Evolutionary conservation across 1,140 invertebrate species (phyloP).

Genomic region (Hyles euphorbiae): DNA sequence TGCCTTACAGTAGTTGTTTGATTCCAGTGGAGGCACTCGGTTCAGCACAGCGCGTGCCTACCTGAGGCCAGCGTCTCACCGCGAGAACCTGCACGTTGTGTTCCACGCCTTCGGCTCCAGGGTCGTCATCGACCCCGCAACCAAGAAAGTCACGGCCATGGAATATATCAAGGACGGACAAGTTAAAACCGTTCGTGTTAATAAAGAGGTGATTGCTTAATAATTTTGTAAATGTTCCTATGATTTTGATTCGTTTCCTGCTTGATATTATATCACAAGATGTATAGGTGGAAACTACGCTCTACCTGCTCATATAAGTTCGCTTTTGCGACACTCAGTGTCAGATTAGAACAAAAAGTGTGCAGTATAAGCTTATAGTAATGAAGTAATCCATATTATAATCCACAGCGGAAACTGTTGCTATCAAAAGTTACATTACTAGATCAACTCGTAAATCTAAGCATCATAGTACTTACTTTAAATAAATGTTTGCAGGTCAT

Average conservation of each 20-base stretch:
- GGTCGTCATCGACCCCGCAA: conserved; percentile 67
- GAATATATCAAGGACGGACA: conserved; percentile 73
- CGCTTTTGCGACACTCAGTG: no score
- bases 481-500: conserved; percentile 75
- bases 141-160: conserved; percentile 75
- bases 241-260: no score
- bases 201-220: conserved; percentile 76
- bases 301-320: no score
- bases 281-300: no score
- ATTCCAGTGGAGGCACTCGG: conserved; percentile 78
- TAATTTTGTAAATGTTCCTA: background rate
- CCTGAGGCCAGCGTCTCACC: conserved; percentile 84
- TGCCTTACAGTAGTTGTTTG: background rate
- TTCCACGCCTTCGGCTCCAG: conserved; percentile 81
- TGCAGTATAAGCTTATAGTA: no score
- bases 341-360: no score
- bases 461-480: no score
- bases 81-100: conserved; percentile 83
- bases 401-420: no score
- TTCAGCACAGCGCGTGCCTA: conserved; percentile 87
- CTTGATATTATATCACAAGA: no score
- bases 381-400: no score
- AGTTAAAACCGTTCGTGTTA: conserved; percentile 78
- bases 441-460: no score
- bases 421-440: no score